Conservation (phyloP, 2,888 invertebrate genomes). For the Neocrepidodera transversa region DNA sequence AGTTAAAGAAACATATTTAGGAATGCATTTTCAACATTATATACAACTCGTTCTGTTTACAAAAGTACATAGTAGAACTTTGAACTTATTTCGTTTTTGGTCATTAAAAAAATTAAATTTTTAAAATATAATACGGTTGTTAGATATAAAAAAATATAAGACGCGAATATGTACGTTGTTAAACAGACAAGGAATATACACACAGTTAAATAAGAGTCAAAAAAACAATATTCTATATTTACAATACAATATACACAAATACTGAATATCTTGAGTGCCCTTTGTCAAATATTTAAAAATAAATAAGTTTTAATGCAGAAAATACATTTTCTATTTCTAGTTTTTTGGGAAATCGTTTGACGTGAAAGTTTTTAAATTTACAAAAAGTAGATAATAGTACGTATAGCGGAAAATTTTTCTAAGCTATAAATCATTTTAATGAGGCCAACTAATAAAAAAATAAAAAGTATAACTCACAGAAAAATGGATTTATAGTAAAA, state of each 20-base stretch:
- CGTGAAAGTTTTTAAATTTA: no score
- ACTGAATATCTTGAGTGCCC: slow-evolving; percentile 18
- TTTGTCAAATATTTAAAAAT: slow-evolving; percentile 3
- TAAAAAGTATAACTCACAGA: no score
- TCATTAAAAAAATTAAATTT: not conserved
- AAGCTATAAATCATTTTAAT: no score
- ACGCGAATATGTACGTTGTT: not conserved
- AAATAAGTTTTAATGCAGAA: not conserved
- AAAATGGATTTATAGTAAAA: no score
- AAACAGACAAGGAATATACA: slow-evolving; percentile 11
- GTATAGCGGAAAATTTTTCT: no score
- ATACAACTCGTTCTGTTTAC: slow-evolving; percentile 41
- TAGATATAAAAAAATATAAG: not conserved
- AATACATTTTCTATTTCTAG: no score
- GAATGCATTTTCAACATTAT: slow-evolving; percentile 56
- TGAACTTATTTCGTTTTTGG: no score
- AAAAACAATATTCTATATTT: slow-evolving; percentile 10
- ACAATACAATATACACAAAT: slow-evolving; percentile 10
- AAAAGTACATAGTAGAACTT: slow-evolving; percentile 18
- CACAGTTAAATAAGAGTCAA: not conserved
- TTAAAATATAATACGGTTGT: not conserved
- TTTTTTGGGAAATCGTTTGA: no score
- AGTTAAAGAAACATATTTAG: slow-evolving; percentile 56
- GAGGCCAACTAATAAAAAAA: no score
- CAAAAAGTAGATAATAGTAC: no score